Percentiles rank a stretch among this genome's conserved stretches.
These are phyloP conservation scores for Nowickia ferox DNA, from an alignment of 2,888 invertebrate genomes.

Conservation along the genomic window DNA sequence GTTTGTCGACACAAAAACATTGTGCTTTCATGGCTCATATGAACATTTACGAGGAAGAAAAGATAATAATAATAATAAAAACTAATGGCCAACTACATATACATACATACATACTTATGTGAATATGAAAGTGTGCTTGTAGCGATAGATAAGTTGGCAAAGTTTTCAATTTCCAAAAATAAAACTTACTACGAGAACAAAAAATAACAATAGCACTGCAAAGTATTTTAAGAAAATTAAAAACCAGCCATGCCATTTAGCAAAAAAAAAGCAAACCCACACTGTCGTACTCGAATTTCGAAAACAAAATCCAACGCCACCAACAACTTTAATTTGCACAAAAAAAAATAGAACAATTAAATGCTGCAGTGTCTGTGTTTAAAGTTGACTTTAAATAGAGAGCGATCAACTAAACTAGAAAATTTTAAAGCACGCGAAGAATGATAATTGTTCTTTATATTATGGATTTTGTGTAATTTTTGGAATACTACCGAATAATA, in stretches of 20 bases:
- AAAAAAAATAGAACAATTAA: constrained; percentile 7
- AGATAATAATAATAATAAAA: constrained; percentile 29
- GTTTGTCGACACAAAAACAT: constrained; percentile 67
- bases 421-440: background rate
- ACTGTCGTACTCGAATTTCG: constrained; percentile 46
- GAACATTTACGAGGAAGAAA: constrained; percentile 16
- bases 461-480: background rate
- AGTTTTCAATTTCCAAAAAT: constrained; percentile 57
- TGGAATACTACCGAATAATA: no score
- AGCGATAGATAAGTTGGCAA: constrained; percentile 66
- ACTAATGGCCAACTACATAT: constrained; percentile 50
- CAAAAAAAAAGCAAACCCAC: background rate
- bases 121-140: constrained; percentile 1
- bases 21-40: constrained; percentile 49
- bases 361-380: background rate
- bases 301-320: constrained; percentile 27
- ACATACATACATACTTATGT: background rate
- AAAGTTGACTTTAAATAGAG: background rate
- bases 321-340: constrained; percentile 47
- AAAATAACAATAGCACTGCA: background rate
- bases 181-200: constrained; percentile 16
- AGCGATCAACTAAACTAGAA: background rate
- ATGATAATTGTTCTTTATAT: background rate
- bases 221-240: constrained; percentile 73
- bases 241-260: constrained; percentile 63